Conservation (phyloP, 2,113 vertebrate genomes). For the Felis catus region F.catus_Fca126_mat1.0 CM031412.1:195280001-195280500, state of each 20-base stretch:
- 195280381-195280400: background rate
- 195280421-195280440: background rate
- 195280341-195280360: background rate
- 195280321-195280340: background rate
- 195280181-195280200: background rate
- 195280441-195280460: background rate
- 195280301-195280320: too few relatives aligned
- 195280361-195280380: background rate
- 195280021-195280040: slow-evolving; percentile 93
- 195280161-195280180: background rate
- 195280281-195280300: background rate
- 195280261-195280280: background rate
- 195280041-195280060: slow-evolving; percentile 69
- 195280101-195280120: background rate
- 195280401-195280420: background rate
- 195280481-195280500: background rate
- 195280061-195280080: background rate
- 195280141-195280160: background rate
- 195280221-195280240: background rate
- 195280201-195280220: background rate
- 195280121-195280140: background rate
- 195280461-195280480: background rate
- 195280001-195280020: slow-evolving; percentile 95
- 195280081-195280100: background rate
- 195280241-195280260: background rate